Percentiles rank a stretch among this genome's conserved stretches.
Evolutionary conservation across 2,113 vertebrate genomes (phyloP).

Genomic region (Oryzias javanicus): DNA sequence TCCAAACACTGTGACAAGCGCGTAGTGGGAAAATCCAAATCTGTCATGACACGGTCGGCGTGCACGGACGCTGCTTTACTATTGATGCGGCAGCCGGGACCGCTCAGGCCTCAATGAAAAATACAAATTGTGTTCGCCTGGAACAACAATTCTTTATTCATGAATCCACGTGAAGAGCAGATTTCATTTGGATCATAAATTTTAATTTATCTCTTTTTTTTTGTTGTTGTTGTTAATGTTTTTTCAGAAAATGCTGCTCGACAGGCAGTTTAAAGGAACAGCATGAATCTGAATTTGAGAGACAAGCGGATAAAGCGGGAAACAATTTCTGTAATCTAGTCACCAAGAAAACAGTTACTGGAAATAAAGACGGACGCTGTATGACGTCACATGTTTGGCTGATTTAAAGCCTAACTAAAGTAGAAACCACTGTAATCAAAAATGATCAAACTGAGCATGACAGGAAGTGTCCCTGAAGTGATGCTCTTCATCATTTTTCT

Average conservation of each 20-base stretch:
- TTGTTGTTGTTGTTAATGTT: neutral
- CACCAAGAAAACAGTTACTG: too few relatives aligned
- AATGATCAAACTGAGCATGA: too few relatives aligned
- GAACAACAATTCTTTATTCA: neutral
- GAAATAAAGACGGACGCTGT: too few relatives aligned
- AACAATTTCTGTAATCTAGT: too few relatives aligned
- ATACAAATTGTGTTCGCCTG: neutral
- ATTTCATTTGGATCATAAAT: neutral
- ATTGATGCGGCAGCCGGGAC: constrained; percentile 4
- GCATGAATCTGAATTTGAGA: too few relatives aligned
- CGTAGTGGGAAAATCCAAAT: constrained; percentile 16
- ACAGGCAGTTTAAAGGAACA: neutral
- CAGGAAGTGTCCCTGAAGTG: too few relatives aligned
- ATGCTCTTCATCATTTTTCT: too few relatives aligned
- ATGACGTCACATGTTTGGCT: too few relatives aligned
- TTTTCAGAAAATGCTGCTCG: neutral
- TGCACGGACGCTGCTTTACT: constrained; percentile 5
- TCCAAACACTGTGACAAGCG: neutral
- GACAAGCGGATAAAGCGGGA: too few relatives aligned
- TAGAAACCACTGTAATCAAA: too few relatives aligned
- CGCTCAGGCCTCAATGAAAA: constrained; percentile 10
- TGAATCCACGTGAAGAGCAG: neutral
- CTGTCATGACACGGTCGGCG: constrained; percentile 22
- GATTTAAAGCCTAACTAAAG: too few relatives aligned
- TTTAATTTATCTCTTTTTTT: neutral